These are phyloP conservation scores for Steinernema carpocapsae DNA, from an alignment of 2,888 invertebrate genomes.

Conservation along the genomic window DNA sequence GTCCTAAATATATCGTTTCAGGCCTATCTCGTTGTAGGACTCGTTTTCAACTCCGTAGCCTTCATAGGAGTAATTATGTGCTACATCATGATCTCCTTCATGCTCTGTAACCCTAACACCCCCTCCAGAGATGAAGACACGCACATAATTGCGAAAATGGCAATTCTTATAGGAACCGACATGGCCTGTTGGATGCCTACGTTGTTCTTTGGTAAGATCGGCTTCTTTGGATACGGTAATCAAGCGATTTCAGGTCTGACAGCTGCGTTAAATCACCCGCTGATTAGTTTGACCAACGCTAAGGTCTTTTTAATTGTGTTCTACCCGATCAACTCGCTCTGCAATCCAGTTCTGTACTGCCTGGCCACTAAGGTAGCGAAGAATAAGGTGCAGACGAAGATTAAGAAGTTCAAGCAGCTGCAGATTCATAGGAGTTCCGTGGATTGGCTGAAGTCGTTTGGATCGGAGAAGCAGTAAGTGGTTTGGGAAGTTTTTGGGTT, in stretches of 20 bases:
- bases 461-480: constrained; percentile 22
- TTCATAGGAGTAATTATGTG: constrained; percentile 88
- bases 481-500: too few relatives aligned
- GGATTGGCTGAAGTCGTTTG: constrained; percentile 15
- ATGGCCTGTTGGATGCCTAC: constrained; percentile 98
- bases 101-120: constrained; percentile 47
- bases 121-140: constrained; percentile 57
- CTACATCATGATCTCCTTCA: constrained; percentile 60
- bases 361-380: constrained; percentile 81
- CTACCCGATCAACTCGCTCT: constrained; percentile 91
- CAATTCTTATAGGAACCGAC: constrained; percentile 92
- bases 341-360: constrained; percentile 96
- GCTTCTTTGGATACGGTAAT: neutral
- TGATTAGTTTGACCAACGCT: constrained; percentile 90
- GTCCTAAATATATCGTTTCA: constrained; percentile 10
- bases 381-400: constrained; percentile 28
- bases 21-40: constrained; percentile 14
- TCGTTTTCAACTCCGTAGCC: constrained; percentile 82
- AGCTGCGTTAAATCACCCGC: constrained; percentile 86
- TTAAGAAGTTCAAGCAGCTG: constrained; percentile 23
- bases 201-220: constrained; percentile 75
- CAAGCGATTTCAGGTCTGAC: constrained; percentile 74
- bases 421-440: neutral
- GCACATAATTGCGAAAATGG: constrained; percentile 76
- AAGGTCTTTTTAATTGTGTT: constrained; percentile 92